A percentile compares a stretch with the other conserved stretches of the same genome.
These are phyloP conservation scores for Podiceps cristatus DNA, from an alignment of 2,113 vertebrate species.

Conservation along the genomic window DNA sequence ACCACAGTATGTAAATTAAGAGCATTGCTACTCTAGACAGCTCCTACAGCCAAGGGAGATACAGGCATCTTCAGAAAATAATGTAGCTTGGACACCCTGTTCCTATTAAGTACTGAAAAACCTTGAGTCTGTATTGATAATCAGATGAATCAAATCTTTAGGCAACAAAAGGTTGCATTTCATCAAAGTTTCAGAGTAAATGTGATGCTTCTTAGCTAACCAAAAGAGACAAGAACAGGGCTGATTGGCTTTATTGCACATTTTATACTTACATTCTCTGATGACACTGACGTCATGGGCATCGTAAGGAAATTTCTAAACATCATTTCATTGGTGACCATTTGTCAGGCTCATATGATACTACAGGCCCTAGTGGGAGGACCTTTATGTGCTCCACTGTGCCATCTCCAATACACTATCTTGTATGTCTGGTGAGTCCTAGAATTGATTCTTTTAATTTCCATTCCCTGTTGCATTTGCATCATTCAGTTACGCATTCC, in stretches of 20 bases:
- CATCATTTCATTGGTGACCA: rapidly evolving
- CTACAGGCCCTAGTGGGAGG: neutral
- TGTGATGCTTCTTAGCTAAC: neutral
- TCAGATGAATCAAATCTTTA: neutral
- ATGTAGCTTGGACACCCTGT: neutral
- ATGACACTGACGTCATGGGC: neutral
- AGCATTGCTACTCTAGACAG: neutral
- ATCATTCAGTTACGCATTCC: neutral
- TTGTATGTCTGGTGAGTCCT: neutral
- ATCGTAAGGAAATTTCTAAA: neutral
- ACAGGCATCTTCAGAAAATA: neutral
- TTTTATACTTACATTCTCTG: neutral
- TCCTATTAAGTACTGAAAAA: neutral
- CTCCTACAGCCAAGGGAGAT: neutral
- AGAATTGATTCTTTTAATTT: neutral
- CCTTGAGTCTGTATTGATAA: neutral
- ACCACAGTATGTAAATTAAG: neutral
- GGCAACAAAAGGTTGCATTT: neutral
- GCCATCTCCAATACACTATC: neutral
- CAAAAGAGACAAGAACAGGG: neutral
- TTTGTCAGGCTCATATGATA: neutral
- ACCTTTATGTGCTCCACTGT: neutral
- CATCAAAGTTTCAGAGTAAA: neutral
- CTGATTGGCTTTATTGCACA: neutral
- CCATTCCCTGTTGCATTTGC: neutral